Percentiles rank a stretch among this genome's conserved stretches.
phyloP scores from a whole-genome alignment of 2,888 invertebrate genomes.

The Erebia aethiops region DNA sequence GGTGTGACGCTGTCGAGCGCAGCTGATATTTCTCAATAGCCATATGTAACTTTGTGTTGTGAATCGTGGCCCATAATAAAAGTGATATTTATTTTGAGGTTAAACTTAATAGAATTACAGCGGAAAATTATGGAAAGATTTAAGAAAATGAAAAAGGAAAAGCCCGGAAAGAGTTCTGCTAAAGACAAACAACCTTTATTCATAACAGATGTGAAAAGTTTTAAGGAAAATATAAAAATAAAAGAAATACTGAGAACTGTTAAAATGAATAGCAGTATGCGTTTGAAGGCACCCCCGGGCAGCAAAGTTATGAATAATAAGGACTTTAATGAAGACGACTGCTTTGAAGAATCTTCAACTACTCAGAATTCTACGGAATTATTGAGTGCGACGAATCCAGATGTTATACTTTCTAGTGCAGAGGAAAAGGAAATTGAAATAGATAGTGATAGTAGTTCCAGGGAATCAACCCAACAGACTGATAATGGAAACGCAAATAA shows the following conservation, averaged over 20 bases:
- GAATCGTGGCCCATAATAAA: constrained; percentile 43
- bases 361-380: constrained; percentile 44
- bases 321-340: constrained; percentile 64
- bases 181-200: constrained; percentile 58
- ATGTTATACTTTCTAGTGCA: constrained; percentile 46
- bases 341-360: constrained; percentile 48
- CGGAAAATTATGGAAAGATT: constrained; percentile 62
- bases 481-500: constrained; percentile 27
- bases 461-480: constrained; percentile 29
- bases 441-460: constrained; percentile 30
- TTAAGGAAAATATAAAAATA: constrained; percentile 73
- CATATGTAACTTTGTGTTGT: constrained; percentile 41
- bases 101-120: constrained; percentile 33
- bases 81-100: constrained; percentile 37
- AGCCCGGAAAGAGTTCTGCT: constrained; percentile 54
- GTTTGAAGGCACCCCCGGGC: constrained; percentile 66
- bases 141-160: constrained; percentile 65
- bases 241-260: constrained; percentile 72
- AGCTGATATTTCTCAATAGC: constrained; percentile 55
- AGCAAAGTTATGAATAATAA: constrained; percentile 69
- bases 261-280: constrained; percentile 75
- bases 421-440: constrained; percentile 33
- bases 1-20: constrained; percentile 60
- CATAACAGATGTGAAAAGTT: constrained; percentile 63
- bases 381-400: constrained; percentile 60